Evolutionary conservation across 2,888 invertebrate genomes (phyloP).

Genomic region (Agonopterix subpropinquella): DNA sequence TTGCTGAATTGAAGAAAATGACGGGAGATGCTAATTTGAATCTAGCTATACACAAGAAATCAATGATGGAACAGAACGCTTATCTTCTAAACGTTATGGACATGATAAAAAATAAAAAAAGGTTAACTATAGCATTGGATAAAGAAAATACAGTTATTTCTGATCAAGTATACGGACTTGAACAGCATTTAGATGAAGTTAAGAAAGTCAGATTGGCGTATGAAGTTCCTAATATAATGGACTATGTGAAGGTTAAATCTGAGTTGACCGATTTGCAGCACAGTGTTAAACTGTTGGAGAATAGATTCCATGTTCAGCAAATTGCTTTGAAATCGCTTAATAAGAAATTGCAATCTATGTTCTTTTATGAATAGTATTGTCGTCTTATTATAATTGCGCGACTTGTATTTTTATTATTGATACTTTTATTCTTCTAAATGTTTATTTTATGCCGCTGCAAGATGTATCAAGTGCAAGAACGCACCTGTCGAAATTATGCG

Average conservation of each 20-base stretch:
- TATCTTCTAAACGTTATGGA: slow-evolving; percentile 55
- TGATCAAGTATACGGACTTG: slow-evolving; percentile 49
- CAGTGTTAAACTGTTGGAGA: slow-evolving; percentile 47
- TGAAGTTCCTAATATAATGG: slow-evolving; percentile 74
- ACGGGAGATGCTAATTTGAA: slow-evolving; percentile 75
- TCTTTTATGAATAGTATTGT: background rate
- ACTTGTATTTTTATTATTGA: too few relatives aligned
- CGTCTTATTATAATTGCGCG: too few relatives aligned
- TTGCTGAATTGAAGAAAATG: slow-evolving; percentile 75
- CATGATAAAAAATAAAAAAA: slow-evolving; percentile 51
- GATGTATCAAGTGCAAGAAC: too few relatives aligned
- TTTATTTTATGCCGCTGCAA: too few relatives aligned
- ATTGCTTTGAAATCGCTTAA: slow-evolving; percentile 50
- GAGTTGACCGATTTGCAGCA: slow-evolving; percentile 63
- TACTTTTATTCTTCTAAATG: too few relatives aligned
- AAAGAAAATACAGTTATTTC: slow-evolving; percentile 50
- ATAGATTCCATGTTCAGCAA: slow-evolving; percentile 47
- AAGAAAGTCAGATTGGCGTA: slow-evolving; percentile 53
- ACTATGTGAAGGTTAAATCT: slow-evolving; percentile 71
- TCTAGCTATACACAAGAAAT: slow-evolving; percentile 73
- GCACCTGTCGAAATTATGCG: too few relatives aligned
- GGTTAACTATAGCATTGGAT: slow-evolving; percentile 51
- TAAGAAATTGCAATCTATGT: slow-evolving; percentile 28
- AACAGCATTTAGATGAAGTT: slow-evolving; percentile 46
- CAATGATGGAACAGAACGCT: slow-evolving; percentile 66